Evolutionary conservation across 2,797 vertebrate species (phyloP), one percentile per base, ranked within the genome.

Genomic region (Chloroceryle inda): DNA sequence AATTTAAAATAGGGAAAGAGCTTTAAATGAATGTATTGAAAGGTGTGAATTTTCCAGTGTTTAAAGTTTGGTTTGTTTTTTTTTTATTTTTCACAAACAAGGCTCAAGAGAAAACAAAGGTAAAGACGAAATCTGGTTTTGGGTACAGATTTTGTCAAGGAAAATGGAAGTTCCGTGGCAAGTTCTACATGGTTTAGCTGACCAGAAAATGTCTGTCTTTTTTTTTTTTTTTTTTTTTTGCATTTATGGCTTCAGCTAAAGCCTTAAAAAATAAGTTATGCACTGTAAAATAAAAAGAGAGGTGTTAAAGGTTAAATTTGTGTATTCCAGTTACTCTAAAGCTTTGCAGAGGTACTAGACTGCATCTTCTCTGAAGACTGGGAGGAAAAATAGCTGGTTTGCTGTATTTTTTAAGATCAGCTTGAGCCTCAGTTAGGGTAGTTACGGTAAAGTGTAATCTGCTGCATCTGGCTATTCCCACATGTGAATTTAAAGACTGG

Each of bases 371-470:
- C 91, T 55, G 17, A 74, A 66, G 78, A 29, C 77, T 88, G 95
- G 67, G 83, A 91, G 63, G 58, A 67, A 80, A 88, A 97, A 85
- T 89, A 96, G 72, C 94, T 97, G 94, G 64, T 66, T 93, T 94
- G 61, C 83, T 33, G 62, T 69, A 22, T 74, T 91, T 95, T 93
- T 69, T 50, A 77, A 96, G 96, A 98, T 98, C 90, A 78, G 0
- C 92, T 71, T 98, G 98, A 97, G 98, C 98, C 93, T 97, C 97
- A 92, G 94, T 97, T 98, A 98, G 97, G 96, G 96, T 96, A 97
- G 97, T 98, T 98, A 98, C 96, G 98, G 98, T 98, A 98, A 96
- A 96, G 77, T 77, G 95, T 92, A 96, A 97, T 97, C 96, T 95
- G 66, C 95, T 85, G 85, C 90, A 97, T 76, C 97, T 98, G 97